phyloP scores from a whole-genome alignment of 2,113 vertebrate species.

The Corydoras sp. region DNA sequence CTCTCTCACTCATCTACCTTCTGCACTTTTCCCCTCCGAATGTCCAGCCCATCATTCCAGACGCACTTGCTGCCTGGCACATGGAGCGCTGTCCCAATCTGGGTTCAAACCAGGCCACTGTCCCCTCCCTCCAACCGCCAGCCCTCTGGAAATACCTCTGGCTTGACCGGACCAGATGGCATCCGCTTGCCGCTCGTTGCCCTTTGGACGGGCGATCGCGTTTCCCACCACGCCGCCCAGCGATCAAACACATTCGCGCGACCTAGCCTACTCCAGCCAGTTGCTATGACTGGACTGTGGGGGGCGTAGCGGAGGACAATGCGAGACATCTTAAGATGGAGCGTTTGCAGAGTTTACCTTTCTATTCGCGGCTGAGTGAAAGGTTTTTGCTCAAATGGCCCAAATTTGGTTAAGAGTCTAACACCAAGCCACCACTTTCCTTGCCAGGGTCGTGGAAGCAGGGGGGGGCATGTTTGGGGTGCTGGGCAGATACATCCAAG shows the following conservation, averaged over 20 bases:
- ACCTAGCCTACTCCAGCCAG: slow-evolving; percentile 8
- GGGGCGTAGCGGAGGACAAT: no score
- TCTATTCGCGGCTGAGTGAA: no score
- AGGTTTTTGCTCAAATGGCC: no score
- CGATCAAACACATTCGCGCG: background rate
- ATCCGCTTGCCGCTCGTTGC: slow-evolving; percentile 28
- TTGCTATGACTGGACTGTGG: background rate
- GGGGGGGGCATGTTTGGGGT: no score
- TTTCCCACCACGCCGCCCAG: slow-evolving; percentile 34
- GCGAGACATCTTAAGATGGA: no score
- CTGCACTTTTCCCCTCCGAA: slow-evolving; percentile 4
- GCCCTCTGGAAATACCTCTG: slow-evolving; percentile 3
- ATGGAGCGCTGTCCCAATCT: slow-evolving; percentile 31
- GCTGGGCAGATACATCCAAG: no score
- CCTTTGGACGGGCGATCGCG: slow-evolving; percentile 9
- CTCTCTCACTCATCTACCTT: slow-evolving; percentile 7
- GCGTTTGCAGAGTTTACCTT: no score
- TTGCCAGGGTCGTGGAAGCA: no score
- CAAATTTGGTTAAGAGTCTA: no score
- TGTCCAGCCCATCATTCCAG: slow-evolving; percentile 21
- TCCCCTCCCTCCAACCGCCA: background rate
- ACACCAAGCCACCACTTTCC: no score
- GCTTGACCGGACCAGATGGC: slow-evolving; percentile 17
- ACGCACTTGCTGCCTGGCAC: slow-evolving; percentile 37
- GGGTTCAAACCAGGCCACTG: slow-evolving; percentile 17